Evolutionary conservation across 2,888 invertebrate species (phyloP).

Genomic region (Silvanus unidentatus): DNA sequence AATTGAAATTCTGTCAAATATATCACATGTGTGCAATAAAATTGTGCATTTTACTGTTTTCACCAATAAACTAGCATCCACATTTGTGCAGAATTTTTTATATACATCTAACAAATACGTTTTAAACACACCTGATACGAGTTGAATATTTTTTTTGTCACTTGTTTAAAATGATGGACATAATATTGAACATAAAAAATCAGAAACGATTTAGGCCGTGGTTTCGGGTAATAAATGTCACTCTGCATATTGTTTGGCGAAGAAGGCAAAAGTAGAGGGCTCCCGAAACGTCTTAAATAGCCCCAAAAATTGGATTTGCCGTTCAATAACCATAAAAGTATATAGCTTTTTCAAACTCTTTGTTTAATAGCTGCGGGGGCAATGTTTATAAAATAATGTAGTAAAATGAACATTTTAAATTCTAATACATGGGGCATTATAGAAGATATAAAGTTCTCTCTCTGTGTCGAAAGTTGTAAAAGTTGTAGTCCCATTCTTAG

Average conservation of each 20-base stretch:
- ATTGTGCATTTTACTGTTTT: no score
- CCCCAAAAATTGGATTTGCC: slow-evolving; percentile 48
- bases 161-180: slow-evolving; percentile 33
- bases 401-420: slow-evolving; percentile 47
- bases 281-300: slow-evolving; percentile 44
- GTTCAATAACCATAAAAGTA: slow-evolving; percentile 49
- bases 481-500: slow-evolving; percentile 30
- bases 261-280: slow-evolving; percentile 20
- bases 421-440: slow-evolving; percentile 44
- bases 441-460: slow-evolving; percentile 41
- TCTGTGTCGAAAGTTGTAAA: slow-evolving; percentile 42
- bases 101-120: slow-evolving; percentile 33
- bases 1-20: background rate
- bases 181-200: slow-evolving; percentile 39
- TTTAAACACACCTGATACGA: no score
- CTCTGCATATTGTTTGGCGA: slow-evolving; percentile 38
- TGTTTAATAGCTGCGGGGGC: slow-evolving; percentile 44
- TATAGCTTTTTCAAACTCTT: slow-evolving; percentile 46
- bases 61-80: no score
- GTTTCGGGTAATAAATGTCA: slow-evolving; percentile 43
- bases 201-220: slow-evolving; percentile 23
- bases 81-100: no score
- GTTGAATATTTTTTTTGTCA: no score
- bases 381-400: slow-evolving; percentile 49
- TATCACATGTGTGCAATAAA: no score